phyloP scores from a whole-genome alignment of 2,888 invertebrate genomes.

The Nephrocerus scutellatus region DNA sequence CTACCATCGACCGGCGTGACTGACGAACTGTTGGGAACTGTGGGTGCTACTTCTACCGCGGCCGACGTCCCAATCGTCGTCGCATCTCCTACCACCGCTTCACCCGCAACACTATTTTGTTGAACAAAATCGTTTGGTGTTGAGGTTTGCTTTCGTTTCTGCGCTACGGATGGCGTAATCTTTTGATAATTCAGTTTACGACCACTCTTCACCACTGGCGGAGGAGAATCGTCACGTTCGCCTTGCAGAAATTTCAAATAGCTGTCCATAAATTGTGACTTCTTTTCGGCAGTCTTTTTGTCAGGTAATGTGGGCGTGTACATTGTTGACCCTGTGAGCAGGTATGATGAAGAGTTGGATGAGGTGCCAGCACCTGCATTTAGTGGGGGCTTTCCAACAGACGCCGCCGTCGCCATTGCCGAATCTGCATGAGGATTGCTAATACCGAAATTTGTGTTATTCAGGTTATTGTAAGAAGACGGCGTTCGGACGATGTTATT shows the following conservation, averaged over 20 bases:
- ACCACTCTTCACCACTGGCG: conserved; percentile 52
- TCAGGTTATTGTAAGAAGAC: conserved; percentile 27
- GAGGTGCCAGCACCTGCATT: conserved; percentile 7
- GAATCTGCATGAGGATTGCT: conserved; percentile 31
- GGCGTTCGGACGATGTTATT: conserved; percentile 22
- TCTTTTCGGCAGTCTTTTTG: conserved; percentile 40
- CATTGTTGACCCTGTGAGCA: conserved; percentile 10
- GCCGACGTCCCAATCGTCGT: neutral
- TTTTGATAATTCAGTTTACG: conserved; percentile 42
- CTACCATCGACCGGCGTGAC: conserved; percentile 27
- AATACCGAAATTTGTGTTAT: conserved; percentile 40
- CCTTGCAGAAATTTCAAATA: conserved; percentile 71
- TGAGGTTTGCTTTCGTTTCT: conserved; percentile 31
- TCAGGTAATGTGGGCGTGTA: conserved; percentile 31
- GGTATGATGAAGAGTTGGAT: conserved; percentile 8
- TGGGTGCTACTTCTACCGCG: neutral
- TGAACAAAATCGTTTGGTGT: too few species aligned
- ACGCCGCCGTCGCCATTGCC: conserved; percentile 2
- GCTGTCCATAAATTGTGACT: conserved; percentile 75
- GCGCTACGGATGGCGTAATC: conserved; percentile 47
- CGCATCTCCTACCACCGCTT: neutral
- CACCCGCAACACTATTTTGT: too few species aligned
- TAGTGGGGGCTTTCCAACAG: conserved; percentile 1
- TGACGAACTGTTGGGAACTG: conserved; percentile 18
- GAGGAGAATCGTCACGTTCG: conserved; percentile 73